phyloP scores from a whole-genome alignment of 2,113 vertebrate species.

The Sakesphorus luctuosus region DNA sequence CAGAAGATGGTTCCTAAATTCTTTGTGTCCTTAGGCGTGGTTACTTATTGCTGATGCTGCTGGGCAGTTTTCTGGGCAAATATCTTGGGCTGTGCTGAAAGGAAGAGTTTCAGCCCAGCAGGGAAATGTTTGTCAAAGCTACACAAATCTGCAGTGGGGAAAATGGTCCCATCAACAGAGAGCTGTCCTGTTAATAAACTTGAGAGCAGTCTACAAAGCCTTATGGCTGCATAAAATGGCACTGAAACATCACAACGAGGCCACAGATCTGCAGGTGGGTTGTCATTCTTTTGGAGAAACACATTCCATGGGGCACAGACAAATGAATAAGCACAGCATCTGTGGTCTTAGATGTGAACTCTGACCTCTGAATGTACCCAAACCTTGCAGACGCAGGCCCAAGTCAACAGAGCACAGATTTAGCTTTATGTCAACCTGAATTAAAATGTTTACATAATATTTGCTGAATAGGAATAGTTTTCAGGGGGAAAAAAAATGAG shows the following conservation, averaged over 20 bases:
- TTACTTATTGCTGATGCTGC: not conserved
- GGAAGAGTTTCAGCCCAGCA: not conserved
- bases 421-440: not conserved
- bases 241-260: not conserved
- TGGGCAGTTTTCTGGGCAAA: not conserved
- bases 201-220: not conserved
- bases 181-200: conserved; percentile 12
- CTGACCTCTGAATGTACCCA: not conserved
- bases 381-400: not conserved
- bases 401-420: not conserved
- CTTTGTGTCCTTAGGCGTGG: not conserved
- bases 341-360: not conserved
- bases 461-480: not conserved
- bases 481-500: not conserved
- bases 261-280: not conserved
- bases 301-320: not conserved
- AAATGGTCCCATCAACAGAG: not conserved
- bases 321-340: not conserved
- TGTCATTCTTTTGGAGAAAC: not conserved
- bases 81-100: not conserved
- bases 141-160: not conserved
- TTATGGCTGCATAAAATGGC: not conserved
- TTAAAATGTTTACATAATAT: not conserved
- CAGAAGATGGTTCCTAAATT: not conserved
- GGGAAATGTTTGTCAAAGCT: not conserved